These are phyloP conservation scores for Sebastes kiyomatsui DNA, from an alignment of 2,797 vertebrate genomes.

Conservation along the genomic window DNA sequence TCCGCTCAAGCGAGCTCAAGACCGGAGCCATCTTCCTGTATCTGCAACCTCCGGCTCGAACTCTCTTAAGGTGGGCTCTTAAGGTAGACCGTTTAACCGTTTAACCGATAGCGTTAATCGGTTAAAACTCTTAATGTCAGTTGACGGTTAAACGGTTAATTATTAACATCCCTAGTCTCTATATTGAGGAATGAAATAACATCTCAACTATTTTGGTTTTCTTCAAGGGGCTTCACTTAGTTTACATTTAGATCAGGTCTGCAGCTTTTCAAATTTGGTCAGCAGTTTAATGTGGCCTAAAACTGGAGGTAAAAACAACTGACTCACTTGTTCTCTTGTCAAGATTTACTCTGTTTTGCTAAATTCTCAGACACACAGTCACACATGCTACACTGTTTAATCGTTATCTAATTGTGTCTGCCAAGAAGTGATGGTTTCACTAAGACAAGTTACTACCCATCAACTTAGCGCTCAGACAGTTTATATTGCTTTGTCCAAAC, in stretches of 20 bases:
- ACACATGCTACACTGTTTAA: neutral
- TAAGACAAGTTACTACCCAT: neutral
- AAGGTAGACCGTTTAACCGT: no score
- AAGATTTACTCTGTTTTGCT: neutral
- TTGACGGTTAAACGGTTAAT: no score
- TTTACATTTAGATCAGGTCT: constrained; percentile 10
- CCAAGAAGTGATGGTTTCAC: neutral
- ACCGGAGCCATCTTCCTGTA: no score
- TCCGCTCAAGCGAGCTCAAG: no score
- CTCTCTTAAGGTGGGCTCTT: no score
- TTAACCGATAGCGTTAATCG: no score
- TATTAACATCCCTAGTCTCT: neutral
- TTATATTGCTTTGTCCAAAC: constrained; percentile 29
- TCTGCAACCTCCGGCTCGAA: no score
- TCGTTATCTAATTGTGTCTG: constrained; percentile 4
- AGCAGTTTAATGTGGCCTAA: neutral
- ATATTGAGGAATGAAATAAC: neutral
- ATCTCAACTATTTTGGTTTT: neutral
- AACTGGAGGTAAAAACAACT: constrained; percentile 5
- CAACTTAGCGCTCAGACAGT: constrained; percentile 4
- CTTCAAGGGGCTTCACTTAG: neutral
- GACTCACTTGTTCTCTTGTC: constrained; percentile 2
- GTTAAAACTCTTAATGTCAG: no score
- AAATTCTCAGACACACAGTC: constrained; percentile 18
- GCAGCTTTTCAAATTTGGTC: neutral